These are phyloP conservation scores for Poecilia wingei DNA, from an alignment of 2,797 vertebrate genomes.

Conservation along the genomic window DNA sequence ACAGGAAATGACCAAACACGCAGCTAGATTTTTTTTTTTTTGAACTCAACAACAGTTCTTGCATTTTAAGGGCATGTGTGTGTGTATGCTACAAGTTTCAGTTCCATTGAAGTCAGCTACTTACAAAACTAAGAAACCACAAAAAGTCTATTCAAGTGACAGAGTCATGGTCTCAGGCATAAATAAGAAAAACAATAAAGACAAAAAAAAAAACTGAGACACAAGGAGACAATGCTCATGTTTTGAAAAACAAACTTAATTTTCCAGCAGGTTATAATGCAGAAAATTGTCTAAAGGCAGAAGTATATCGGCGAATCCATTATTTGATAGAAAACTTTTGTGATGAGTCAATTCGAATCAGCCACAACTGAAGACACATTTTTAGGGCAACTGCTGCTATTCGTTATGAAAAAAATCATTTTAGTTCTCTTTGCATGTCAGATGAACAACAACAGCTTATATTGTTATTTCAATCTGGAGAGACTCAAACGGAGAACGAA, in stretches of 20 bases:
- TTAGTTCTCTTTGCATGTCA: neutral
- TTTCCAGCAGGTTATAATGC: neutral
- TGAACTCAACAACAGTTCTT: neutral
- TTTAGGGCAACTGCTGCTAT: neutral
- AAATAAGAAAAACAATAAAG: neutral
- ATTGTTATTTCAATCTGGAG: neutral
- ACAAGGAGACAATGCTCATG: neutral
- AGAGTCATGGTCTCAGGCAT: neutral
- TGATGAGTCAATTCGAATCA: neutral
- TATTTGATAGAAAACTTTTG: neutral
- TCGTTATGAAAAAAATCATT: neutral
- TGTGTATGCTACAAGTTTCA: neutral
- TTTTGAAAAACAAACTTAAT: neutral
- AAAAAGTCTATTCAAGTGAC: neutral
- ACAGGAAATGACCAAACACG: neutral
- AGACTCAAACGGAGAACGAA: too few relatives aligned
- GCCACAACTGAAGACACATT: neutral
- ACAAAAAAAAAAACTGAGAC: neutral
- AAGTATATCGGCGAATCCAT: neutral
- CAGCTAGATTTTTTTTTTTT: neutral
- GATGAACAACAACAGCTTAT: neutral
- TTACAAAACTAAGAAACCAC: neutral
- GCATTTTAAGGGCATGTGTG: neutral
- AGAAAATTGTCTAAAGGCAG: neutral
- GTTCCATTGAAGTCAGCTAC: neutral